A percentile compares a stretch with the other conserved stretches of the same genome.
Evolutionary conservation across 2,888 invertebrate genomes (phyloP).

Genomic region (Tetranychus truncatus): DNA sequence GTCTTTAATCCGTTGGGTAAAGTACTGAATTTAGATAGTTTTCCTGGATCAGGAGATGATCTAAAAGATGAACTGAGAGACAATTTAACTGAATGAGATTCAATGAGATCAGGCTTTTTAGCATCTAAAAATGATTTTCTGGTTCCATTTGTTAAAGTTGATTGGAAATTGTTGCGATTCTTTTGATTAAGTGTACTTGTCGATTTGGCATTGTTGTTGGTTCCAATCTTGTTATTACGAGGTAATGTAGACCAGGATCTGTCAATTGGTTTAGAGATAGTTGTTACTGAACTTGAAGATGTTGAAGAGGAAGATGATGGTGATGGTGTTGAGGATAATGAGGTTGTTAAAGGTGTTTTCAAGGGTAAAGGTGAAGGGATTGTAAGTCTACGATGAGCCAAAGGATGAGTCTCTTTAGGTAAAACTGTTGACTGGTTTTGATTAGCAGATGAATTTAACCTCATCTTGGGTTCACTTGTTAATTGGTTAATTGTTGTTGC

Average conservation of each 20-base stretch:
- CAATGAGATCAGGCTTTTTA: not conserved
- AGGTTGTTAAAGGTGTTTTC: not conserved
- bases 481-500: not conserved
- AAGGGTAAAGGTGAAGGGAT: not conserved
- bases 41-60: no score
- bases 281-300: not conserved
- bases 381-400: not conserved
- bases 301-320: no score
- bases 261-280: not conserved
- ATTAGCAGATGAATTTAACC: not conserved
- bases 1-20: no score
- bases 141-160: not conserved
- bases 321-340: no score
- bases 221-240: not conserved
- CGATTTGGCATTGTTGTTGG: not conserved
- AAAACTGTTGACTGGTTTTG: not conserved
- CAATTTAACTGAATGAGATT: not conserved
- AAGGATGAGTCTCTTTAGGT: not conserved
- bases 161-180: not conserved
- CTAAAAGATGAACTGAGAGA: no score
- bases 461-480: not conserved
- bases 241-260: not conserved
- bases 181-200: not conserved
- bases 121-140: not conserved
- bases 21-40: no score